Percentiles rank a stretch among this genome's conserved stretches.
phyloP scores from a whole-genome alignment of 2,113 vertebrate genomes.

The Enhydra lutris region DNA sequence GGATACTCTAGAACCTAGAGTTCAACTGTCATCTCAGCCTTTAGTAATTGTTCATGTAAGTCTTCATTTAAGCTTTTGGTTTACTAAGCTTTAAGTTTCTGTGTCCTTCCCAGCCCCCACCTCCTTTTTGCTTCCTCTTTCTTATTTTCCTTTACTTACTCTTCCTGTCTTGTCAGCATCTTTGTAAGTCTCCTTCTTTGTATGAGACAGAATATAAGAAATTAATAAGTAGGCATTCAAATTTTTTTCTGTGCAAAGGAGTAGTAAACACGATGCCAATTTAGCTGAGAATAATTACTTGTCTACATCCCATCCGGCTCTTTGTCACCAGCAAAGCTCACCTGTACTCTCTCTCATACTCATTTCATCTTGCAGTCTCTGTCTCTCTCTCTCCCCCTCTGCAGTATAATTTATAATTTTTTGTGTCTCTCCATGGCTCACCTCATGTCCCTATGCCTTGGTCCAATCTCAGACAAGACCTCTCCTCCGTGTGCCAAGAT shows the following conservation, averaged over 20 bases:
- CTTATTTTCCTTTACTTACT: not conserved
- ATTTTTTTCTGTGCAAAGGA: not conserved
- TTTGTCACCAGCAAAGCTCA: not conserved
- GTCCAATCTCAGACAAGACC: not conserved
- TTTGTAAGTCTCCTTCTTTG: not conserved
- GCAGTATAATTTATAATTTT: not conserved
- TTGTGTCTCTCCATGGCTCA: not conserved
- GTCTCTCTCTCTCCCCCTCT: not conserved
- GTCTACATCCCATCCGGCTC: fast-evolving
- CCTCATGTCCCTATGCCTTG: too few relatives aligned
- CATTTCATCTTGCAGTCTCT: not conserved
- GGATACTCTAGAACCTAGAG: fast-evolving
- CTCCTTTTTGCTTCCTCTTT: not conserved
- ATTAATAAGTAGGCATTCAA: not conserved
- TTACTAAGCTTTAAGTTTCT: not conserved
- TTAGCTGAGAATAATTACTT: too few relatives aligned
- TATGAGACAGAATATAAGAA: not conserved
- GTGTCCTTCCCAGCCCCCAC: not conserved
- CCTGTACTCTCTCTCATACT: not conserved
- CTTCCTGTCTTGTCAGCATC: not conserved
- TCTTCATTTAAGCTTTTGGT: not conserved
- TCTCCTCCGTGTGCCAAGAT: not conserved
- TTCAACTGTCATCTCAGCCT: not conserved
- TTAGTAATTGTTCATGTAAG: not conserved
- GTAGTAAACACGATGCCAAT: not conserved